Percentiles rank a stretch among this genome's conserved stretches.
Evolutionary conservation across 2,888 invertebrate genomes (phyloP).

Genomic region (Smittia sp.): DNA sequence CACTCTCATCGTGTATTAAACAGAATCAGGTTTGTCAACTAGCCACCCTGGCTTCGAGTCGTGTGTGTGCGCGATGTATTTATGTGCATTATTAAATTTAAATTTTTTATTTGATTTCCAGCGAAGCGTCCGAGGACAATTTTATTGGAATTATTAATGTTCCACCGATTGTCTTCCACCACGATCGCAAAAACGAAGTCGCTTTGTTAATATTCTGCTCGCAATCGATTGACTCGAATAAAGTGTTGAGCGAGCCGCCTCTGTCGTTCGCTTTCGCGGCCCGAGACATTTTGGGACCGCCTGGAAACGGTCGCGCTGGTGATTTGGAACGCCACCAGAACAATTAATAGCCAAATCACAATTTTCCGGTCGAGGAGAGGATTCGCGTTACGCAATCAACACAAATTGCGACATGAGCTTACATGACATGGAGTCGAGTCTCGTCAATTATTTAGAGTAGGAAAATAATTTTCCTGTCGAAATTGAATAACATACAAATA

Average conservation of each 20-base stretch:
- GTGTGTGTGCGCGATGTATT: too few relatives aligned
- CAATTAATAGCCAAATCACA: slow-evolving; percentile 16
- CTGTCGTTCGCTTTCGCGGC: background rate
- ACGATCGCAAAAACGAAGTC: background rate
- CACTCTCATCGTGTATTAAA: too few relatives aligned
- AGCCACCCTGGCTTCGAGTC: too few relatives aligned
- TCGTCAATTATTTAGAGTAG: slow-evolving; percentile 36
- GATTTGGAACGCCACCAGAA: background rate
- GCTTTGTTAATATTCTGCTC: background rate
- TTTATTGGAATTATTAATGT: slow-evolving; percentile 25
- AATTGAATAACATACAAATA: slow-evolving; percentile 5
- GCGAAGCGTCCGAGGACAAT: background rate
- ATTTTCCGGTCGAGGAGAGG: background rate
- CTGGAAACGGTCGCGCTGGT: background rate
- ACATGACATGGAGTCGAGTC: slow-evolving; percentile 25
- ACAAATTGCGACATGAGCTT: slow-evolving; percentile 4
- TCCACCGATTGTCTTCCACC: background rate
- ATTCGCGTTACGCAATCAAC: background rate
- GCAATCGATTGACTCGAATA: background rate
- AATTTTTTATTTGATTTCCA: background rate
- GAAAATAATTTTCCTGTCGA: background rate
- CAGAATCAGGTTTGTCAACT: too few relatives aligned
- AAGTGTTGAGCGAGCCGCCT: slow-evolving; percentile 35
- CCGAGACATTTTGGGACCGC: slow-evolving; percentile 37
- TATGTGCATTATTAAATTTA: background rate